Percentiles rank a stretch among this genome's conserved stretches.
Evolutionary conservation across 1,140 invertebrate genomes (phyloP).

Genomic region (Polyergus mexicanus): DNA sequence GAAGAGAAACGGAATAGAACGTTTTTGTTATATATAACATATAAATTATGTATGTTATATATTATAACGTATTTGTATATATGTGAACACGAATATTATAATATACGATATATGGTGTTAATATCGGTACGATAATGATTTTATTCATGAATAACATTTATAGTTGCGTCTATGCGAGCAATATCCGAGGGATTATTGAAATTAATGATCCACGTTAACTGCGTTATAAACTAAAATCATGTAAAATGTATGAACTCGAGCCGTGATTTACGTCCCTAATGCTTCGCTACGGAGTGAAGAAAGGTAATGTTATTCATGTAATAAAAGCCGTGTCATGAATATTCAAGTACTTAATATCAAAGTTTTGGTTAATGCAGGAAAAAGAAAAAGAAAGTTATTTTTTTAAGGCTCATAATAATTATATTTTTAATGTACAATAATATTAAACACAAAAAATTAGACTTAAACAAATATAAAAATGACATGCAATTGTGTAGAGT

Average conservation of each 20-base stretch:
- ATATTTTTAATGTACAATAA: constrained; percentile 51
- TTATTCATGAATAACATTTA: constrained; percentile 16
- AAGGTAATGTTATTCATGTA: constrained; percentile 70
- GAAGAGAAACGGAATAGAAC: background rate
- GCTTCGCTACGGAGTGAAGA: constrained; percentile 53
- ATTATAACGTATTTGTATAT: background rate
- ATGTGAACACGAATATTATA: background rate
- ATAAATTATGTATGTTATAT: background rate
- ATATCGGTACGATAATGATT: constrained; percentile 20
- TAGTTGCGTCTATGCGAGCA: constrained; percentile 42
- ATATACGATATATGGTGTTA: background rate
- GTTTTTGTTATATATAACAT: background rate
- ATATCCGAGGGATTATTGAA: constrained; percentile 61
- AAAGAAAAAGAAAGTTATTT: constrained; percentile 44
- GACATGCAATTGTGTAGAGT: constrained; percentile 3
- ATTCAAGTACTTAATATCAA: constrained; percentile 69
- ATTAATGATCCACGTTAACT: constrained; percentile 66
- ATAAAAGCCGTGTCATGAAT: constrained; percentile 67
- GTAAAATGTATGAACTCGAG: constrained; percentile 66
- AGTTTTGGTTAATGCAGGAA: constrained; percentile 61
- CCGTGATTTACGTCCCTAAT: constrained; percentile 68
- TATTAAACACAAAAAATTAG: background rate
- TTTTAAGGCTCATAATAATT: constrained; percentile 36
- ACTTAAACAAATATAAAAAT: constrained; percentile 14
- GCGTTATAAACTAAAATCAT: constrained; percentile 65